Percentiles rank a stretch among this genome's conserved stretches.
Conservation (phyloP, 2,797 vertebrate species). For the Melanogrammus aeglefinus region DNA sequence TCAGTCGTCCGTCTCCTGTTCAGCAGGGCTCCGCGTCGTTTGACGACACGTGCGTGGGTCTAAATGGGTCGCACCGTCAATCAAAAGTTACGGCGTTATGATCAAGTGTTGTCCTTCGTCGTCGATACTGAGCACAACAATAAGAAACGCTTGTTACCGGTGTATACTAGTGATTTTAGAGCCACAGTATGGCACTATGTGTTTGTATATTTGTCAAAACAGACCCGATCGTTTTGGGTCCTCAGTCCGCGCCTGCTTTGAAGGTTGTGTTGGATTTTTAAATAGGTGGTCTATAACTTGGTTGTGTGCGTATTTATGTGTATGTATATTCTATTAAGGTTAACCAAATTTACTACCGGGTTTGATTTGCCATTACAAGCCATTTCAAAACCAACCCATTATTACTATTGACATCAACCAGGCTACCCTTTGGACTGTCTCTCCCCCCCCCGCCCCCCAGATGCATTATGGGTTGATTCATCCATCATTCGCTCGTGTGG, state of each 20-base stretch:
- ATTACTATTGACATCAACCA: too few species aligned
- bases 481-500: too few species aligned
- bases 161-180: background rate
- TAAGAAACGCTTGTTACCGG: too few species aligned
- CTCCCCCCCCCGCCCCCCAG: too few species aligned
- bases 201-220: background rate
- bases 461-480: too few species aligned
- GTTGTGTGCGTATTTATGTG: too few species aligned
- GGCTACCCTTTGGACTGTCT: too few species aligned
- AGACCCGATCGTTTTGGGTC: background rate
- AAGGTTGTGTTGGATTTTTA: background rate
- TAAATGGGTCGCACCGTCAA: background rate
- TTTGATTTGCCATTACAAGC: too few species aligned
- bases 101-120: background rate
- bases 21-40: background rate
- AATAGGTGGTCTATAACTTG: background rate
- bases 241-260: background rate
- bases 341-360: too few species aligned
- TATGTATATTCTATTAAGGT: too few species aligned
- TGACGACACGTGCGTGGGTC: background rate
- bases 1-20: background rate
- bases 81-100: background rate
- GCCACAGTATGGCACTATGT: background rate
- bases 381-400: too few species aligned
- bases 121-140: too few species aligned